Evolutionary conservation across 1,140 invertebrate species (phyloP).

Genomic region (Drosophila chauvacae): DNA sequence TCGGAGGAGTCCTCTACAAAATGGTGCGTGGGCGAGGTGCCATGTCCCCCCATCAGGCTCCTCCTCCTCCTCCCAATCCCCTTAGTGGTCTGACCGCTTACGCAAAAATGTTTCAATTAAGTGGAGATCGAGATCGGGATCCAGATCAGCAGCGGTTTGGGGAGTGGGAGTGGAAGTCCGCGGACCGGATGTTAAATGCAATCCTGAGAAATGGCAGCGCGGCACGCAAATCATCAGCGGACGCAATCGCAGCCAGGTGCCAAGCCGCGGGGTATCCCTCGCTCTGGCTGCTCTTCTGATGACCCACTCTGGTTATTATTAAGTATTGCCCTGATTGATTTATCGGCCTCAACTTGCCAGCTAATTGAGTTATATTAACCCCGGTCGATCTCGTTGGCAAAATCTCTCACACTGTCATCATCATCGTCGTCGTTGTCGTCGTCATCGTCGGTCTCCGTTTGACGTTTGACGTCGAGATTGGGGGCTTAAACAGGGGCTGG

Average conservation of each 20-base stretch:
- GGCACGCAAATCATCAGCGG: slow-evolving; percentile 76
- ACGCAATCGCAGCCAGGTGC: slow-evolving; percentile 57
- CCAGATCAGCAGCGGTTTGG: background rate
- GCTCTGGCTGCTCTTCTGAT: background rate
- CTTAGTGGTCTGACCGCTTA: slow-evolving; percentile 65
- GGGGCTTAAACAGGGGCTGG: slow-evolving; percentile 42
- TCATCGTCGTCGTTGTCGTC: slow-evolving; percentile 36
- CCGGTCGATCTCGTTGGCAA: slow-evolving; percentile 15
- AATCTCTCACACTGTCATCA: slow-evolving; percentile 57
- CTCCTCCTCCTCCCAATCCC: background rate
- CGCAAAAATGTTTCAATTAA: slow-evolving; percentile 82
- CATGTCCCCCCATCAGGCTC: slow-evolving; percentile 26
- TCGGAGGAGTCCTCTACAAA: slow-evolving; percentile 55
- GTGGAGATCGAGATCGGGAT: slow-evolving; percentile 18
- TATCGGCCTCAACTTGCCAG: slow-evolving; percentile 54
- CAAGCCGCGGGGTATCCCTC: slow-evolving; percentile 56
- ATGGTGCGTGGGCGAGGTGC: slow-evolving; percentile 67
- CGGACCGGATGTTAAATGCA: slow-evolving; percentile 66
- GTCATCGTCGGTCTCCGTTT: slow-evolving; percentile 34
- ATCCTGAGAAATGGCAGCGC: slow-evolving; percentile 74
- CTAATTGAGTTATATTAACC: slow-evolving; percentile 79
- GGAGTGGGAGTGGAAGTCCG: slow-evolving; percentile 18
- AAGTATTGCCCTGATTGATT: slow-evolving; percentile 70
- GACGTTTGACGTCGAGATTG: slow-evolving; percentile 46
- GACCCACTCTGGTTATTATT: slow-evolving; percentile 37